Evolutionary conservation across 2,888 invertebrate species (phyloP), one percentile per base, ranked within the genome.

Genomic region (Cephus nigrinus): DNA sequence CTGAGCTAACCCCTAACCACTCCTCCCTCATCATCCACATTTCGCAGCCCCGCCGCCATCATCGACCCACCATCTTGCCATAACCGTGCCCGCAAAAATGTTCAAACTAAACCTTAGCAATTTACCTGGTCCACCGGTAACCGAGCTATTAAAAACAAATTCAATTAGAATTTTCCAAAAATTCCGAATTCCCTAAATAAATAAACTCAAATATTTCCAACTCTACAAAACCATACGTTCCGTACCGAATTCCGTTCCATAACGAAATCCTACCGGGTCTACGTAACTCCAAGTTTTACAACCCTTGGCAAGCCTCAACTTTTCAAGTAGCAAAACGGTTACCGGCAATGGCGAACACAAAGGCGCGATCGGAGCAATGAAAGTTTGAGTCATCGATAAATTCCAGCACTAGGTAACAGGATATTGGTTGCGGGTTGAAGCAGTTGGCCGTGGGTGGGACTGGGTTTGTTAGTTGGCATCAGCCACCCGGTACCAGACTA

Each of bases 11-110:
- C 89, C 89, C 87, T 88, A 89, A 89, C 89, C 87, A 87, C 88
- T 83, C 85, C 69, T 69, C 83, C 83, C 83, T 82, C 81, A 82
- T 84, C 85, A 85, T 83, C 85, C 85, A 79, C 84, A 82, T 85
- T 87, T 84, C 84, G 84, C 83, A 85, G 80, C 84, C 84, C 78
- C 84, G 87, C 90, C 91, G 91, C 91, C 91, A 91, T 91, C 90
- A 90, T 91, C 90, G 91, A 89, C 88, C 91, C 91, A 90, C 91
- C 91, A 91, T 91, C 91, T 91, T 91, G 91, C 88, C 86, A 81
- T 71, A 73, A 68, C 75, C 35, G 68, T 78, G 72, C 75, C 75
- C 75, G 75, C 75, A 75, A 75, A 78, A 74, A 69, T 30, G 35
- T 23, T 31, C 31, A 71, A 71, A 71, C 23, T 55, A 23, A 55